Evolutionary conservation across 1,140 invertebrate genomes (phyloP).

Genomic region (Maconellicoccus hirsutus): DNA sequence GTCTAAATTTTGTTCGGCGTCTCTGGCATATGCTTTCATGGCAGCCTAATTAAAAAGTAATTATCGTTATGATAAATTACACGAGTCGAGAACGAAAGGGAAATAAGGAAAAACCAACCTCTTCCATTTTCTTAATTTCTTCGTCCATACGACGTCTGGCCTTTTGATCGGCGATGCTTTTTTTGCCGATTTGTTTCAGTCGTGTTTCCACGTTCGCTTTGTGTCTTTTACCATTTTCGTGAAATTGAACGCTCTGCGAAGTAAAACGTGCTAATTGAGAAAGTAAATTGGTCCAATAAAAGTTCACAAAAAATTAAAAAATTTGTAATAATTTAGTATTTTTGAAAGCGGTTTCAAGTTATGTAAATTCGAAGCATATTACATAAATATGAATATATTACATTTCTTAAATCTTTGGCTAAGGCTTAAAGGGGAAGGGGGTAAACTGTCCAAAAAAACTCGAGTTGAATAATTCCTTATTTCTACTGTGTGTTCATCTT

Average conservation of each 20-base stretch:
- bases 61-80: neutral
- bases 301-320: no score
- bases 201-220: conserved; percentile 85
- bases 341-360: no score
- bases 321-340: no score
- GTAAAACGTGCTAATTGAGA: conserved; percentile 26
- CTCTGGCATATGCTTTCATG: conserved; percentile 68
- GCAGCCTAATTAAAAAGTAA: conserved; percentile 43
- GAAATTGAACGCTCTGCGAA: conserved; percentile 78
- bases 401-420: no score
- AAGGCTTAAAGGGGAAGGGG: no score
- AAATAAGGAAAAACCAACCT: conserved; percentile 36
- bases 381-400: no score
- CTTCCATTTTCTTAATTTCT: conserved; percentile 80
- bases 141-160: conserved; percentile 61
- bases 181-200: conserved; percentile 72
- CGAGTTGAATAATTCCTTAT: no score
- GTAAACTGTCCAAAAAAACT: no score
- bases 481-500: no score
- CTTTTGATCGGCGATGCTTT: conserved; percentile 64
- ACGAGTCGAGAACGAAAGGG: neutral
- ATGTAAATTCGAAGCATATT: no score
- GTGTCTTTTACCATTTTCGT: conserved; percentile 86
- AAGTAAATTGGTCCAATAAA: no score
- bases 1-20: conserved; percentile 58